Percentiles rank a stretch among this genome's conserved stretches.
Evolutionary conservation across 2,888 invertebrate species (phyloP).

Genomic region (Eupelmus urozonus): DNA sequence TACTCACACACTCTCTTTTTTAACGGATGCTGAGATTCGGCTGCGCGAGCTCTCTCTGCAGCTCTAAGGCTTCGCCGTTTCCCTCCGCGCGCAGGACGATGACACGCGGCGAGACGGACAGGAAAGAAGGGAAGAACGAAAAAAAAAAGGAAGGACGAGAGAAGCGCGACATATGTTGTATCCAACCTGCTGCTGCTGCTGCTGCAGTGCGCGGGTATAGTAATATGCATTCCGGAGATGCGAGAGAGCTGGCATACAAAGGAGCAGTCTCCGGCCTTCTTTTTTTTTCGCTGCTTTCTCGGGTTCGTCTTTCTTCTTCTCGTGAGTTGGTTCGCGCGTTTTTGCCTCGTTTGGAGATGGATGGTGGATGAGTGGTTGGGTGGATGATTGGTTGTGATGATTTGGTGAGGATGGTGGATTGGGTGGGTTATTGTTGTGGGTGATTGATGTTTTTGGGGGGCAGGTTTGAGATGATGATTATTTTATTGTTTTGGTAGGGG

Average conservation of each 20-base stretch:
- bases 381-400: too few species aligned
- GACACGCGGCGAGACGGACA: conserved; percentile 26
- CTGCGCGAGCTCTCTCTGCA: conserved; percentile 10
- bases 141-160: not conserved
- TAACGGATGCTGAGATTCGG: conserved; percentile 54
- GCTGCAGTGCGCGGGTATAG: not conserved
- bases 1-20: not conserved
- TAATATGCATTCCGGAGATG: conserved; percentile 32
- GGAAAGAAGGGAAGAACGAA: conserved; percentile 10
- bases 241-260: conserved; percentile 33
- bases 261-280: conserved; percentile 9
- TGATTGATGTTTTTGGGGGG: too few species aligned
- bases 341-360: too few species aligned
- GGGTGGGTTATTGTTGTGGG: too few species aligned
- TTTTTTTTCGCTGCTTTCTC: not conserved
- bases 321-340: not conserved
- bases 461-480: too few species aligned
- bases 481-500: too few species aligned
- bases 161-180: conserved; percentile 34
- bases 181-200: conserved; percentile 18
- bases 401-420: too few species aligned
- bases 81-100: conserved; percentile 25
- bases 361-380: too few species aligned
- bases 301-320: not conserved
- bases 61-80: conserved; percentile 25